Evolutionary conservation across 2,113 vertebrate species (phyloP).

Genomic region (Macaca nemestrina): DNA sequence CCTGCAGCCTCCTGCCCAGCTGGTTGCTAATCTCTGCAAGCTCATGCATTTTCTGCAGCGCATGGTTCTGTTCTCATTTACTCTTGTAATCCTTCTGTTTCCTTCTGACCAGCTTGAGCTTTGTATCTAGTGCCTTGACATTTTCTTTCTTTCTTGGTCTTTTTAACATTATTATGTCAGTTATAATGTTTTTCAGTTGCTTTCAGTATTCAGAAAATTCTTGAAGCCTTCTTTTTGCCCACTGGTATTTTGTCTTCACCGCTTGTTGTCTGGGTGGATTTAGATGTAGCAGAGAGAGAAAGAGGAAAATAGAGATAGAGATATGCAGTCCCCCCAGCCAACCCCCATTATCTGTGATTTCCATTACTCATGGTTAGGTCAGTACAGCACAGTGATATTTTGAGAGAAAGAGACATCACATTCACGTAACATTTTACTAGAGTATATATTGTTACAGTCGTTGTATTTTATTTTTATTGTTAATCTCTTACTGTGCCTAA

Average conservation of each 20-base stretch:
- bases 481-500: neutral
- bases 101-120: neutral
- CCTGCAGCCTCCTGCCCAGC: neutral
- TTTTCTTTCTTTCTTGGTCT: neutral
- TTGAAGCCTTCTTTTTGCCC: neutral
- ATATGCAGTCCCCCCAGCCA: neutral
- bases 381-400: neutral
- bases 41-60: neutral
- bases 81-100: neutral
- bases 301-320: neutral
- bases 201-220: neutral
- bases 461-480: neutral
- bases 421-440: neutral
- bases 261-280: too few species aligned
- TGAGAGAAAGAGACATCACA: neutral
- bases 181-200: neutral
- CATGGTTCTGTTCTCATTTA: neutral
- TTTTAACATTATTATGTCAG: neutral
- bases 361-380: neutral
- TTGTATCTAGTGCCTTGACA: neutral
- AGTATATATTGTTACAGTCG: neutral
- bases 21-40: neutral
- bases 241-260: neutral
- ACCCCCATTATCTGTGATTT: neutral
- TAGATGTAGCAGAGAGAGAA: neutral